Evolutionary conservation across 2,797 vertebrate genomes (phyloP).

Genomic region (Scarus forsteni): DNA sequence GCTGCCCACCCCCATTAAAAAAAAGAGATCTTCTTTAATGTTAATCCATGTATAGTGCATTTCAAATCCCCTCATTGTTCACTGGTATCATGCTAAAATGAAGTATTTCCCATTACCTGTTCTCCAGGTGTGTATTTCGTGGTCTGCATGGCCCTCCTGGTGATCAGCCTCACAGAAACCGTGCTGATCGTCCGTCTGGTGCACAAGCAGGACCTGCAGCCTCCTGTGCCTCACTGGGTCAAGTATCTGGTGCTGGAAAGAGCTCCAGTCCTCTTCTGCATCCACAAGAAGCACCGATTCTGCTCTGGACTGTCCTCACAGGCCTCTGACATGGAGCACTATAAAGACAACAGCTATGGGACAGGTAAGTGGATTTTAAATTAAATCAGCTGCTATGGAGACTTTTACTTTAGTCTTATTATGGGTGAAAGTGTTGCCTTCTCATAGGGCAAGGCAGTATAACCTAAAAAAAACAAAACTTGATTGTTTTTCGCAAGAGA

Average conservation of each 20-base stretch:
- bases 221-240: slow-evolving; percentile 91
- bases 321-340: slow-evolving; percentile 77
- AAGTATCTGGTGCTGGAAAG: slow-evolving; percentile 89
- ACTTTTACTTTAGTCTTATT: too few species aligned
- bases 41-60: too few species aligned
- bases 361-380: slow-evolving; percentile 76
- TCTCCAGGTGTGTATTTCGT: slow-evolving; percentile 92
- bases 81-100: neutral
- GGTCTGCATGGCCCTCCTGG: slow-evolving; percentile 98
- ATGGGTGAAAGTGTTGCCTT: too few species aligned
- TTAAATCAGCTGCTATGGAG: too few species aligned
- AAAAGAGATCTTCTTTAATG: too few species aligned
- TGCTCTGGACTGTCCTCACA: slow-evolving; percentile 60
- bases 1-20: too few species aligned
- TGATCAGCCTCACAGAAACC: slow-evolving; percentile 95
- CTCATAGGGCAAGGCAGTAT: too few species aligned
- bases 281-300: slow-evolving; percentile 82
- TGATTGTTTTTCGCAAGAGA: too few species aligned
- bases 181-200: slow-evolving; percentile 95
- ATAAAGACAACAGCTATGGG: slow-evolving; percentile 84
- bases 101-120: neutral
- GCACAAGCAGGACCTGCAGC: slow-evolving; percentile 95
- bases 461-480: too few species aligned
- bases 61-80: neutral
- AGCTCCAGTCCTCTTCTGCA: slow-evolving; percentile 88